phyloP scores from a whole-genome alignment of 1,140 invertebrate genomes.

The Lethrus apterus region DNA sequence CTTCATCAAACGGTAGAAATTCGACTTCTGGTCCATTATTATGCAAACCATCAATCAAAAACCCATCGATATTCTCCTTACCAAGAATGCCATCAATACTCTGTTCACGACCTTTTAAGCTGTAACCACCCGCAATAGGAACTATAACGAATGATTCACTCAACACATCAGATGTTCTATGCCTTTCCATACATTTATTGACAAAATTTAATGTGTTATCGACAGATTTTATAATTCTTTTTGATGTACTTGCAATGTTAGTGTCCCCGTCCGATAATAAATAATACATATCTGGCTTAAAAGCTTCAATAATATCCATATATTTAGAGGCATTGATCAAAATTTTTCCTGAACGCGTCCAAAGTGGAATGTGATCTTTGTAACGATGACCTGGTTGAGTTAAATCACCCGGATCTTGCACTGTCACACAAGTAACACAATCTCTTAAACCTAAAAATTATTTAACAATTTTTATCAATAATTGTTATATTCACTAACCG shows the following conservation, averaged over 20 bases:
- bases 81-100: slow-evolving; percentile 56
- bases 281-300: slow-evolving; percentile 72
- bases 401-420: slow-evolving; percentile 58
- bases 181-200: slow-evolving; percentile 52
- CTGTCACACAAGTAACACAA: slow-evolving; percentile 50
- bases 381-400: slow-evolving; percentile 60
- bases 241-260: slow-evolving; percentile 54
- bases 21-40: slow-evolving; percentile 56
- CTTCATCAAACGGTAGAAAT: slow-evolving; percentile 47
- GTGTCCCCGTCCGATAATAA: slow-evolving; percentile 76
- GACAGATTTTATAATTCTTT: slow-evolving; percentile 60
- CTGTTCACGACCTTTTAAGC: slow-evolving; percentile 47
- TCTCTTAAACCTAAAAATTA: slow-evolving; percentile 43
- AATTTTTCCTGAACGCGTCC: slow-evolving; percentile 63
- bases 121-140: slow-evolving; percentile 67
- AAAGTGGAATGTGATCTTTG: slow-evolving; percentile 58
- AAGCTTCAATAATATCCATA: slow-evolving; percentile 67
- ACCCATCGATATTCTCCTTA: slow-evolving; percentile 53
- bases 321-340: slow-evolving; percentile 55
- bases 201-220: slow-evolving; percentile 52
- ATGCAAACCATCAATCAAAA: slow-evolving; percentile 74
- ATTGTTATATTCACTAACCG: slow-evolving; percentile 43
- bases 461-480: slow-evolving; percentile 9
- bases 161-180: slow-evolving; percentile 46
- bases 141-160: slow-evolving; percentile 52